phyloP scores from a whole-genome alignment of 2,888 invertebrate species.

The Dryobotodes eremita region DNA sequence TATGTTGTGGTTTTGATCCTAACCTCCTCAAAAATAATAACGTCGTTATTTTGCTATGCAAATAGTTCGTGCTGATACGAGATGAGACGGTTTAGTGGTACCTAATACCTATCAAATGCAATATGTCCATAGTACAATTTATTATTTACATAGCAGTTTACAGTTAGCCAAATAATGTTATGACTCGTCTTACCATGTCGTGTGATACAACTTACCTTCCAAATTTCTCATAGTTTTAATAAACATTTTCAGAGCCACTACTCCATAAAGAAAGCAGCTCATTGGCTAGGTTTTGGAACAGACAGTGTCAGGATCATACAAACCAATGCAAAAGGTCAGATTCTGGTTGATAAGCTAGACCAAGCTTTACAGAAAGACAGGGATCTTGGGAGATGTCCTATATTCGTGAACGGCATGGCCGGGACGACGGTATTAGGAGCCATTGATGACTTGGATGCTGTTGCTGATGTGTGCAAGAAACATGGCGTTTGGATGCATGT shows the following conservation, averaged over 20 bases:
- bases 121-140: neutral
- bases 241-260: constrained; percentile 93
- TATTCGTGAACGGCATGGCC: constrained; percentile 94
- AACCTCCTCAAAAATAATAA: no score
- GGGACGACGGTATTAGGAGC: constrained; percentile 96
- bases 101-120: neutral
- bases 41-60: neutral
- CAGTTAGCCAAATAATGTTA: neutral
- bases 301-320: constrained; percentile 92
- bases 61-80: neutral
- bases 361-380: constrained; percentile 88
- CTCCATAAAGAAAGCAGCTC: constrained; percentile 94
- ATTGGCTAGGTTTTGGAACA: constrained; percentile 96
- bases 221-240: neutral
- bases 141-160: neutral
- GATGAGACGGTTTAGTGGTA: neutral
- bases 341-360: constrained; percentile 92
- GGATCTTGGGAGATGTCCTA: constrained; percentile 89
- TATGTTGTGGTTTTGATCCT: no score
- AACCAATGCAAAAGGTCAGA: constrained; percentile 93
- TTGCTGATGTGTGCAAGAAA: constrained; percentile 93
- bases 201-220: neutral
- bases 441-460: constrained; percentile 93
- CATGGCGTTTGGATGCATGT: constrained; percentile 95
- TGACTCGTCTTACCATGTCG: no score